phyloP scores from a whole-genome alignment of 2,113 vertebrate genomes.

The Cepphus grylle region DNA sequence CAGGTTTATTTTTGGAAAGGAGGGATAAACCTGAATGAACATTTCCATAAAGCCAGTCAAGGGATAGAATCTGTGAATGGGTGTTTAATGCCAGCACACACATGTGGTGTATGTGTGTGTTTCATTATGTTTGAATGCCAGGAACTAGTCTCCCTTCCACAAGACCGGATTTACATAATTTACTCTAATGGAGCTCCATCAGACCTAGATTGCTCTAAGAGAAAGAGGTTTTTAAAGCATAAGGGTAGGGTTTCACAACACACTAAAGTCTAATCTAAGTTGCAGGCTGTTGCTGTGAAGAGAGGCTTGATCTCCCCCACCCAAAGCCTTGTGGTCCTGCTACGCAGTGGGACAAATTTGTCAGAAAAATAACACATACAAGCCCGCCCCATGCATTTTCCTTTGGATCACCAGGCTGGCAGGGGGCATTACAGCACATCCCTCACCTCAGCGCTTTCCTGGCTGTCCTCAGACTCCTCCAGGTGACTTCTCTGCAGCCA shows the following conservation, averaged over 20 bases:
- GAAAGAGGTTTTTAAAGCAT: background rate
- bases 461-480: background rate
- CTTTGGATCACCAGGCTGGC: background rate
- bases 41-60: background rate
- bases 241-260: background rate
- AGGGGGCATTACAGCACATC: background rate
- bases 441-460: background rate
- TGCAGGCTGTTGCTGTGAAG: background rate
- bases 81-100: background rate
- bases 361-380: background rate
- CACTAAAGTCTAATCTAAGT: background rate
- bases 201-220: background rate
- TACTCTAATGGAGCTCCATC: background rate
- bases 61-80: background rate
- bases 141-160: background rate
- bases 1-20: background rate
- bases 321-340: background rate
- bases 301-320: background rate
- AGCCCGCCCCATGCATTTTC: background rate
- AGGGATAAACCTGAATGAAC: background rate
- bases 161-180: background rate
- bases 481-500: background rate
- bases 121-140: background rate
- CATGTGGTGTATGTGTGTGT: background rate
- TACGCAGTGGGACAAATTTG: background rate